A percentile compares a stretch with the other conserved stretches of the same genome.
Evolutionary conservation across 2,113 vertebrate species (phyloP).

Genomic region (Clarias magur): DNA sequence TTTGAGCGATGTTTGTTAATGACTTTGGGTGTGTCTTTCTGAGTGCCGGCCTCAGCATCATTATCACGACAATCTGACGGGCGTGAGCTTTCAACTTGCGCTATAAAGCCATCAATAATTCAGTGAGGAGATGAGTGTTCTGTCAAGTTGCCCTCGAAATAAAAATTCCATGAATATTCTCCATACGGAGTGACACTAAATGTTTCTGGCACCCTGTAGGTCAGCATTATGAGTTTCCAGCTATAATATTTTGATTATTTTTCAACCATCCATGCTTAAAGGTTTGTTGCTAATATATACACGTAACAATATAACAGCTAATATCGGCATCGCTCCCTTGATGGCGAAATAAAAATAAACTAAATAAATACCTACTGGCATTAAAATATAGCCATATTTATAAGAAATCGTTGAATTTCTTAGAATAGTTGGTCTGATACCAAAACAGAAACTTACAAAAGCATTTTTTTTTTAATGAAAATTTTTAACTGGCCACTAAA

Average conservation of each 20-base stretch:
- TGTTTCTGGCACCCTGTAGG: background rate
- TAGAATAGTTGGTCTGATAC: background rate
- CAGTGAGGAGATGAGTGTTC: slow-evolving; percentile 11
- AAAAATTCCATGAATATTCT: slow-evolving; percentile 30
- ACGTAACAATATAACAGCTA: too few relatives aligned
- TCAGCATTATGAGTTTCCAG: background rate
- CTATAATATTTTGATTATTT: slow-evolving; percentile 1
- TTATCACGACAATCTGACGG: slow-evolving; percentile 27
- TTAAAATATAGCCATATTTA: background rate
- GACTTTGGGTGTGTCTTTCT: slow-evolving; percentile 33
- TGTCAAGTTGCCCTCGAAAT: slow-evolving; percentile 10
- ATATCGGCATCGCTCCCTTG: background rate
- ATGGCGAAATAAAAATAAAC: background rate
- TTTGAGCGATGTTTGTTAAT: slow-evolving; percentile 34
- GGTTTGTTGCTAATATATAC: background rate
- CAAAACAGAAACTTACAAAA: too few relatives aligned
- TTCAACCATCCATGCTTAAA: background rate
- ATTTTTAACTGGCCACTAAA: background rate
- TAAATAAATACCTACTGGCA: background rate
- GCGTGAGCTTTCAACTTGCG: slow-evolving; percentile 23
- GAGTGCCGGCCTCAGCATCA: slow-evolving; percentile 16
- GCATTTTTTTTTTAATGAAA: background rate
- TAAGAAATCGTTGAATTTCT: too few relatives aligned
- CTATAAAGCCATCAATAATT: slow-evolving; percentile 34
- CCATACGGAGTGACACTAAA: slow-evolving; percentile 1